phyloP scores from a whole-genome alignment of 2,113 vertebrate genomes.

The Martes martes region DNA sequence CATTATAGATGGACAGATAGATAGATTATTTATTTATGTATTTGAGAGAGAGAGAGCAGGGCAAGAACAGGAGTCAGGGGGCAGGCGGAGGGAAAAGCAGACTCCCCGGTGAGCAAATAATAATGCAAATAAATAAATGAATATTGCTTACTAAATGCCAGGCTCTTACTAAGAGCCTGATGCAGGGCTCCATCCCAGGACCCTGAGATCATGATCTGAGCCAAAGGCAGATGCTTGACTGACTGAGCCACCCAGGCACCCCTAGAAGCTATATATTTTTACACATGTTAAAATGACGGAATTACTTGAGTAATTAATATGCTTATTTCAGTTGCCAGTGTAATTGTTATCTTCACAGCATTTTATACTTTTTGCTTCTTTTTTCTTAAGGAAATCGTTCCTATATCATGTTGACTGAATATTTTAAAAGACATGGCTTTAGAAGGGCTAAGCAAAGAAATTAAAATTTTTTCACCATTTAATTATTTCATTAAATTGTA shows the following conservation, averaged over 20 bases:
- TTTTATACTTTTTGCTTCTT: background rate
- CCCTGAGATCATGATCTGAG: background rate
- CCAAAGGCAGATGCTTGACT: background rate
- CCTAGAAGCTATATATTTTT: background rate
- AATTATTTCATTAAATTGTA: background rate
- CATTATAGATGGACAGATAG: too few relatives aligned
- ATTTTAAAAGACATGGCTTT: background rate
- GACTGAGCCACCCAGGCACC: background rate
- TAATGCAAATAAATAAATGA: too few relatives aligned
- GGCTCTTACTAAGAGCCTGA: background rate
- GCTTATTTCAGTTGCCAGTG: background rate
- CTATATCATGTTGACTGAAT: background rate
- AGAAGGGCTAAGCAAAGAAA: background rate
- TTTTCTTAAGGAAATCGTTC: background rate
- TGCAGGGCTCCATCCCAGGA: background rate
- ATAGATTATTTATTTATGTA: background rate
- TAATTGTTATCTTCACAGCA: too few relatives aligned
- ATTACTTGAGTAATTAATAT: background rate
- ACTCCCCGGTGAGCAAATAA: background rate
- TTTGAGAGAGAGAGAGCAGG: background rate
- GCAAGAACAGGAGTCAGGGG: background rate
- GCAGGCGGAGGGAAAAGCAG: background rate
- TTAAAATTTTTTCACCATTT: background rate
- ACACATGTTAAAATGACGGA: background rate
- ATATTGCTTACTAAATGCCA: too few relatives aligned